These are phyloP conservation scores for Bettongia penicillata DNA, from an alignment of 2,113 vertebrate species.

Conservation along the genomic window DNA sequence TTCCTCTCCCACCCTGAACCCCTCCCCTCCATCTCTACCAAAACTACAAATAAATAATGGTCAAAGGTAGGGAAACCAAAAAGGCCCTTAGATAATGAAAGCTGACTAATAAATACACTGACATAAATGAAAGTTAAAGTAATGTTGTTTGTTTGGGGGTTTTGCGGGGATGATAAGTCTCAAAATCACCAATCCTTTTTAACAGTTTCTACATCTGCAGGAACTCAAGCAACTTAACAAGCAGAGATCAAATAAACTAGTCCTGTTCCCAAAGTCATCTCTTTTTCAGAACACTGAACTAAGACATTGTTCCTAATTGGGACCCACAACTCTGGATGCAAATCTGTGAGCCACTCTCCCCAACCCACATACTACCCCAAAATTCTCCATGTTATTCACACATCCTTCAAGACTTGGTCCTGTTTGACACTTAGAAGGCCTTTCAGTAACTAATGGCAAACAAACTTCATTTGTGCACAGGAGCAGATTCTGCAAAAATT, in stretches of 20 bases:
- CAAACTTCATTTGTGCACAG: conserved; percentile 24
- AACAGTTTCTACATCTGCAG: conserved; percentile 19
- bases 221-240: conserved; percentile 36
- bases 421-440: background rate
- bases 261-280: background rate
- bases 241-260: background rate
- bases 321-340: conserved; percentile 26
- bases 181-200: background rate
- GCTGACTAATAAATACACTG: background rate
- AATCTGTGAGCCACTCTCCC: conserved; percentile 9
- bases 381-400: background rate
- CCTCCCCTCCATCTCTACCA: background rate
- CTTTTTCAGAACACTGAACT: conserved; percentile 25
- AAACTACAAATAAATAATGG: background rate
- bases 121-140: background rate
- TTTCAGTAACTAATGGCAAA: conserved; percentile 40
- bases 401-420: background rate
- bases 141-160: background rate
- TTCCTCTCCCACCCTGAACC: conserved; percentile 4
- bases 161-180: background rate
- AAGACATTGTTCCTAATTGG: background rate
- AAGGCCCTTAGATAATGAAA: background rate
- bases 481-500: conserved; percentile 58
- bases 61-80: background rate
- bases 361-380: background rate